Evolutionary conservation across 1,140 invertebrate species (phyloP).

Genomic region (Drosophila sucinea): DNA sequence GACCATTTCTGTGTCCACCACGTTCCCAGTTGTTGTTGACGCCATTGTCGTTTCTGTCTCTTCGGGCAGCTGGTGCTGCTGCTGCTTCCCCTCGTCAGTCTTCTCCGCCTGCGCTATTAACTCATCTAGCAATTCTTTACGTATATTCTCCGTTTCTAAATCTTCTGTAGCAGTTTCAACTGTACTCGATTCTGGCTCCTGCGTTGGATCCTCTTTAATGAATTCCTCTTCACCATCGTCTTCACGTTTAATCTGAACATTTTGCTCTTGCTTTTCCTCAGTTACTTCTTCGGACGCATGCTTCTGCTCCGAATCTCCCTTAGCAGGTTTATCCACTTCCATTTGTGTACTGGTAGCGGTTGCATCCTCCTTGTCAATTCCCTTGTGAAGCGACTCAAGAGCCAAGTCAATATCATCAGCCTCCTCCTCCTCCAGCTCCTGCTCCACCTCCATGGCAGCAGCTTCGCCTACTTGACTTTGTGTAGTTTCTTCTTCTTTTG

Average conservation of each 20-base stretch:
- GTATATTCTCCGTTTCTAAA: conserved; percentile 61
- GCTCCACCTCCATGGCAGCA: conserved; percentile 10
- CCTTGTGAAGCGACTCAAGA: conserved; percentile 68
- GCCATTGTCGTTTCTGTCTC: conserved; percentile 18
- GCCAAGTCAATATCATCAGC: conserved; percentile 75
- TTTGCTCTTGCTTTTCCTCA: not conserved
- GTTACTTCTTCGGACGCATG: not conserved
- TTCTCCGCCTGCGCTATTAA: conserved; percentile 60
- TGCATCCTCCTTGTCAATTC: conserved; percentile 36
- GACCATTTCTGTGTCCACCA: conserved; percentile 13
- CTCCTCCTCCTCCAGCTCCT: conserved; percentile 36
- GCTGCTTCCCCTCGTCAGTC: conserved; percentile 22
- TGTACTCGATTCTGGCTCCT: conserved; percentile 16
- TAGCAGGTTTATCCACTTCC: conserved; percentile 22
- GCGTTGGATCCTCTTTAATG: conserved; percentile 47
- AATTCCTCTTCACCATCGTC: conserved; percentile 51
- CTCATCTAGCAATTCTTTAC: conserved; percentile 62
- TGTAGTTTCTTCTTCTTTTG: conserved; percentile 21
- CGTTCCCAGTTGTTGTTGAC: not conserved
- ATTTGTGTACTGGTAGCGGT: conserved; percentile 24
- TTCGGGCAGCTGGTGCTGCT: not conserved
- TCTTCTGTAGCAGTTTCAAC: conserved; percentile 25
- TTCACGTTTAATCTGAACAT: conserved; percentile 37
- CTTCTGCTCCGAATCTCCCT: not conserved
- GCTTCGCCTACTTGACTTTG: conserved; percentile 4